Evolutionary conservation across 2,888 invertebrate species (phyloP).

Genomic region (Latheticus oryzae): DNA sequence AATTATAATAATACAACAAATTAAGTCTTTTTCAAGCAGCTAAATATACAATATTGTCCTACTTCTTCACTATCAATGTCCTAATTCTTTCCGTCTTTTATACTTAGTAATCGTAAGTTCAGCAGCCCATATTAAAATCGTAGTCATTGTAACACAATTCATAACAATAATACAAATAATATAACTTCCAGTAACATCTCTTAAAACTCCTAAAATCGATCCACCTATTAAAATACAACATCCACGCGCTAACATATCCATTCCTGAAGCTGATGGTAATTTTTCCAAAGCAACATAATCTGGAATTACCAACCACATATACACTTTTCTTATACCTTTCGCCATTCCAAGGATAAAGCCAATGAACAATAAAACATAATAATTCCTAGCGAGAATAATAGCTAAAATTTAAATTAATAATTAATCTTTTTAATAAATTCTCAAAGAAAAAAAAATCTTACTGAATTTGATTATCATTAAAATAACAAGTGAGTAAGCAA

Average conservation of each 20-base stretch:
- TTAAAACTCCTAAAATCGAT: conserved; percentile 72
- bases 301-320: conserved; percentile 76
- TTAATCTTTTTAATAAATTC: background rate
- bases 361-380: conserved; percentile 57
- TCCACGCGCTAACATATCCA: conserved; percentile 79
- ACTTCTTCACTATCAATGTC: too few species aligned
- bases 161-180: conserved; percentile 71
- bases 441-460: conserved; percentile 64
- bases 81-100: too few species aligned
- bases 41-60: too few species aligned
- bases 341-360: conserved; percentile 73
- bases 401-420: conserved; percentile 36
- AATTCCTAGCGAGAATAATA: conserved; percentile 36
- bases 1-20: too few species aligned
- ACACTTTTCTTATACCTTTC: conserved; percentile 77
- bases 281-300: conserved; percentile 75
- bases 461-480: conserved; percentile 72
- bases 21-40: too few species aligned
- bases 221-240: conserved; percentile 72
- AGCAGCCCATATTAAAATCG: conserved; percentile 71
- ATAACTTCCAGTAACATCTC: conserved; percentile 73
- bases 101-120: conserved; percentile 58
- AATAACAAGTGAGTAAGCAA: conserved; percentile 71
- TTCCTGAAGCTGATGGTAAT: conserved; percentile 75
- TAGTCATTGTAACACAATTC: conserved; percentile 71